A percentile compares a stretch with the other conserved stretches of the same genome.
These are phyloP conservation scores for Anticlea derivata DNA, from an alignment of 2,888 invertebrate genomes.

Conservation along the genomic window DNA sequence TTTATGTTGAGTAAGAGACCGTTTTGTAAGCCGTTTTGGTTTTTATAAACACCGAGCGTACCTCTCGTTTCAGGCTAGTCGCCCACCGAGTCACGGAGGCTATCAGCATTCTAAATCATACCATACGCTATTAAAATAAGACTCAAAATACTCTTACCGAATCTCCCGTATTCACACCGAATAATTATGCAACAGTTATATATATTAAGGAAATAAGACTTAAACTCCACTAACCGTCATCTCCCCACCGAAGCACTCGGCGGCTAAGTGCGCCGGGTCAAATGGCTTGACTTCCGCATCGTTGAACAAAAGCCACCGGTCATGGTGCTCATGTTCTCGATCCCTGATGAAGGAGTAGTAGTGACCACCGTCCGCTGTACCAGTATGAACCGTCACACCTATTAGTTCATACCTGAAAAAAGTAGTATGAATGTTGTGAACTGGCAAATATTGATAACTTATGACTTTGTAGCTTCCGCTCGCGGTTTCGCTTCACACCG, in stretches of 20 bases:
- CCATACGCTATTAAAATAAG: neutral
- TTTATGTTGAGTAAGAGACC: too few relatives aligned
- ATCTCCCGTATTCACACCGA: constrained; percentile 99
- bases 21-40: too few relatives aligned
- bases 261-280: constrained; percentile 96
- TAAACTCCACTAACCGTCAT: constrained; percentile 88
- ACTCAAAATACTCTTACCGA: constrained; percentile 82
- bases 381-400: constrained; percentile 98
- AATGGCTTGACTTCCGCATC: constrained; percentile 97
- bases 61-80: too few relatives aligned
- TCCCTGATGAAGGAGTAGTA: constrained; percentile 98
- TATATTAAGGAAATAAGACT: too few relatives aligned
- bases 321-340: constrained; percentile 87
- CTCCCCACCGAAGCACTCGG: constrained; percentile 98
- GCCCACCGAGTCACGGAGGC: too few relatives aligned
- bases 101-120: neutral
- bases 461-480: too few relatives aligned
- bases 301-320: constrained; percentile 96
- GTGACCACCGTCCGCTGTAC: constrained; percentile 98
- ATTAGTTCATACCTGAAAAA: constrained; percentile 88
- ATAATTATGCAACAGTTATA: too few relatives aligned
- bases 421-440: neutral
- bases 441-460: neutral
- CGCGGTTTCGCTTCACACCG: too few relatives aligned
- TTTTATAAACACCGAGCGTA: too few relatives aligned